These are phyloP conservation scores for Enteromius trimaculatus DNA, from an alignment of 2,797 vertebrate species.

Conservation along the genomic window DNA sequence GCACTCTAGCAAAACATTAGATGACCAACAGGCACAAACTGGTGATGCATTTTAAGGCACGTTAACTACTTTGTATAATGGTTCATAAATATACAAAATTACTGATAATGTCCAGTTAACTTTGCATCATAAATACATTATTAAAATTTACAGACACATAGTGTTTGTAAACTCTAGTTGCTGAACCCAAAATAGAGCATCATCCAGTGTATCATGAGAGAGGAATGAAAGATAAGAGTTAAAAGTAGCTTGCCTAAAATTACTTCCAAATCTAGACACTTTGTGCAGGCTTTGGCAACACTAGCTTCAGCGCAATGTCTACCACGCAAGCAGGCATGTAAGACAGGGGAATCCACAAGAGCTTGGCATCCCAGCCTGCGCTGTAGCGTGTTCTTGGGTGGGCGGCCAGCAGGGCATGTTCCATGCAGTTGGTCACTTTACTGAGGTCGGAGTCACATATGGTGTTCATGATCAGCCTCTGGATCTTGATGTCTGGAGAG, in stretches of 20 bases:
- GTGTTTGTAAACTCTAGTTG: not conserved
- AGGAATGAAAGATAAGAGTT: not conserved
- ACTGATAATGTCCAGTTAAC: not conserved
- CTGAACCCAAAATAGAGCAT: not conserved
- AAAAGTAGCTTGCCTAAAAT: not conserved
- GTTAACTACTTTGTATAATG: not conserved
- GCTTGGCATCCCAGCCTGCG: constrained; percentile 93
- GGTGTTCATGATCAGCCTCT: constrained; percentile 84
- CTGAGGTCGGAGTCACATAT: constrained; percentile 87
- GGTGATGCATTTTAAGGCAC: not conserved
- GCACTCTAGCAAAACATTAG: not conserved
- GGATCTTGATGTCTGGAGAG: constrained; percentile 81
- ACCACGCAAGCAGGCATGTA: constrained; percentile 89
- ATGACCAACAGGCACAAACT: not conserved
- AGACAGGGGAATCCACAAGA: constrained; percentile 91
- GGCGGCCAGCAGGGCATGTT: constrained; percentile 85
- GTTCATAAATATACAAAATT: constrained; percentile 7
- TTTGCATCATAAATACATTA: constrained; percentile 20
- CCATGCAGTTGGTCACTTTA: constrained; percentile 90
- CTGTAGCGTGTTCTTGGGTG: constrained; percentile 90
- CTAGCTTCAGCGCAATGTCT: constrained; percentile 80
- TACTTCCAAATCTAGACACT: constrained; percentile 66
- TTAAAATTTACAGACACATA: constrained; percentile 28
- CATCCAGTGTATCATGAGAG: not conserved
- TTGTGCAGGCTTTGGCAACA: constrained; percentile 87